Evolutionary conservation across 2,113 vertebrate genomes (phyloP), one percentile per base, ranked within the genome.

Genomic region (Gymnobelideus leadbeateri): DNA sequence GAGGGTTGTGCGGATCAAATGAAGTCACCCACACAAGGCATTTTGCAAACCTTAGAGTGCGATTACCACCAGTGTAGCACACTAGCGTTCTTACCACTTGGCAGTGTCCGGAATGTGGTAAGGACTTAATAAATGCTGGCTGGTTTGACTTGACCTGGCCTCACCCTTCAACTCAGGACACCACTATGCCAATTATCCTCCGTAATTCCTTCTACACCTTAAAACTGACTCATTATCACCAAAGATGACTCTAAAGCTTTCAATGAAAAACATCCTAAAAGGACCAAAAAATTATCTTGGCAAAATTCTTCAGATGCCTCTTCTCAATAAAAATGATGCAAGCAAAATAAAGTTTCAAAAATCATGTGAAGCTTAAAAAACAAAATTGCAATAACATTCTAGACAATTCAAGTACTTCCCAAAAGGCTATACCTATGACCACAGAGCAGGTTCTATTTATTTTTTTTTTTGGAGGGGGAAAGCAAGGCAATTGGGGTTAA

Each of bases 201-300:
- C 51, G 50, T 46, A 51, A 24, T 10, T 3, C 12, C 21, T 92
- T 54, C 11, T 16, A 25, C 31, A 47, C 61, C 52, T 77, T 43
- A 77, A 90, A 92, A 43, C 10, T 54, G 51, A 89, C 52, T 90
- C 1, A 26, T 93, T 53, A 93, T 31, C 57, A 43, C 25, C 61
- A 57, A 55, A 92, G 51, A 50, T 19, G 26, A 43, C 37, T 93
- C 26, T 2, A 54, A 89, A 43, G 31, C 19, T 89, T 92, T 51
- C 46, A 89, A 52, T n/a, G 95, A 91, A 51, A 91, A 55, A 84
- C 89, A 51, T n/a, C 37, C 92, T 55, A 89, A 95, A 25, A 53
- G 43, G 43, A 92, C 49, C 28, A 37, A 37, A 68, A 92, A 43
- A 19, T 77, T 77, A 89, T 95, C 68, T 52, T 93, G 91, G 16